A percentile compares a stretch with the other conserved stretches of the same genome.
These are phyloP conservation scores for Drosophila sulfurigaster DNA, from an alignment of 1,140 invertebrate genomes.

Conservation along the genomic window DNA sequence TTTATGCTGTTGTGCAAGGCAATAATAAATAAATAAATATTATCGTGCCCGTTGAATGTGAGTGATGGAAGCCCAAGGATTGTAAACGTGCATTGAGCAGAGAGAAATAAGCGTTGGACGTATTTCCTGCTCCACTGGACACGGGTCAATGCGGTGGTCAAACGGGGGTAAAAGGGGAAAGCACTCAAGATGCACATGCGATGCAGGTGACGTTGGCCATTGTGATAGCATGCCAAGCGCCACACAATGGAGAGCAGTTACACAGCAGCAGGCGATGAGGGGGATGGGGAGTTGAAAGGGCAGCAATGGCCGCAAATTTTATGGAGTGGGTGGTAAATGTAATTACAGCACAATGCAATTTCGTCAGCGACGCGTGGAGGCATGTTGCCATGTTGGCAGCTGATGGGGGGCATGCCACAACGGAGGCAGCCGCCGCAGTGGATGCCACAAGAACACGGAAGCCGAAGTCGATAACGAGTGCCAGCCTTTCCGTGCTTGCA, in stretches of 20 bases:
- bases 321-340: slow-evolving; percentile 64
- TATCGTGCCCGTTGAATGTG: slow-evolving; percentile 15
- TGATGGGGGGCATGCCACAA: slow-evolving; percentile 9
- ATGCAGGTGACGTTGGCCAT: slow-evolving; percentile 17
- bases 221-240: slow-evolving; percentile 60
- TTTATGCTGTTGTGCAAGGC: slow-evolving; percentile 4
- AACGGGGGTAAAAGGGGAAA: background rate
- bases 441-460: slow-evolving; percentile 64
- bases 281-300: too few relatives aligned
- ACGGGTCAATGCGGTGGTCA: slow-evolving; percentile 24
- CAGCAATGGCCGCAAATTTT: slow-evolving; percentile 39
- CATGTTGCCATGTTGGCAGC: slow-evolving; percentile 35
- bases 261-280: background rate
- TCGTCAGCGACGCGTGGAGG: slow-evolving; percentile 58
- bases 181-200: background rate
- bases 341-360: slow-evolving; percentile 84
- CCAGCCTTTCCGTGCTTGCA: slow-evolving; percentile 52
- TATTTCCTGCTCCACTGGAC: slow-evolving; percentile 47
- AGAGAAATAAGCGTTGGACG: slow-evolving; percentile 60
- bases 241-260: slow-evolving; percentile 63
- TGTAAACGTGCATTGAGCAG: slow-evolving; percentile 38
- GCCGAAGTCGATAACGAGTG: slow-evolving; percentile 76
- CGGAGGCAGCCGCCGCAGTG: slow-evolving; percentile 38
- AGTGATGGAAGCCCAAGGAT: slow-evolving; percentile 21
- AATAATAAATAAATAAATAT: slow-evolving; percentile 45